Base-by-base conservation (phyloP, 2,797 vertebrate genomes). In the Clarias laeviceps region DNA sequence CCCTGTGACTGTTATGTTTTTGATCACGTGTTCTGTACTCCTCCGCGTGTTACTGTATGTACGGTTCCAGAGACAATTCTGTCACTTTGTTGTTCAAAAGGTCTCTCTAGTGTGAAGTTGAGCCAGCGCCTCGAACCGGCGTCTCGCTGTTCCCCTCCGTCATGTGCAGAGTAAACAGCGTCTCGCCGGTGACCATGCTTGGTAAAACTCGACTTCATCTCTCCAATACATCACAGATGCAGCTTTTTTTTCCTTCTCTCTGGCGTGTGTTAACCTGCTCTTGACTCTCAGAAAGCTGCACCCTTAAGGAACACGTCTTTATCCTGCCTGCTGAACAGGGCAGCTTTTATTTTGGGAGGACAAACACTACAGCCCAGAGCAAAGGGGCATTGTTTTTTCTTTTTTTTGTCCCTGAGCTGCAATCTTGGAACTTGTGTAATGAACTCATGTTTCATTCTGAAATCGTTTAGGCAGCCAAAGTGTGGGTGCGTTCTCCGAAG, bases 121-220 rank as follows among this genome's bases (percentile, higher is more conserved):
- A 76, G 32, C 68, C 68, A 56, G 62, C 7, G 37, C 40, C 78
- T 50, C 9, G 77, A 80, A 24, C 15, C 24, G 77, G 77, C 37
- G 7, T 82, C 73, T 86, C 61, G 14, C 64, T 22, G 32, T 79
- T 82, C 70, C 76, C 20, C 64, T 56, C 64, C 14, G n/a, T 85
- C 50, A 78, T 64, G 34, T n/a, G 56, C 76, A 82, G 37, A 40
- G 68, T 89, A 87, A 87, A 84, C 73, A 88, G 61, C 14, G 22
- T 62, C 66, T 76, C 56, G 56, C 29, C 73, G 29, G 14, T 89
- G 85, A 84, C 84, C 79, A 84, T 90, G 40, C 82, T 88, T 86
- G 82, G 87, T 66, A 79, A 82, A 45, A 17, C 56, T 11, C 1
- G 17, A 69, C 29, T 29, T 68, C 22, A 77, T 84, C 80, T 17